Base-by-base conservation (phyloP, 2,888 invertebrate genomes). In the Leptura quadrifasciata region DNA sequence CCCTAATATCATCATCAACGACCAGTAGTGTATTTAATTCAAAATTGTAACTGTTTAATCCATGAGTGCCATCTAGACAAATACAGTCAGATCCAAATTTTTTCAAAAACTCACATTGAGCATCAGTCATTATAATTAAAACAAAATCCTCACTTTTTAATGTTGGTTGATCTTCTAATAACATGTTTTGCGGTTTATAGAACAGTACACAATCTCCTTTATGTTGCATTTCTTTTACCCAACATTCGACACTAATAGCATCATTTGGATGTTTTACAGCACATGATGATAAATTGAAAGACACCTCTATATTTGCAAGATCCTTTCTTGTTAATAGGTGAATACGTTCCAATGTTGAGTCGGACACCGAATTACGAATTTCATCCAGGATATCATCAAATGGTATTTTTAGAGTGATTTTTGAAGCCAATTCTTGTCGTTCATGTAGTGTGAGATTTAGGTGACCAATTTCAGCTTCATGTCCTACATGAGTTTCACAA, bases 261-360 rank as follows among this genome's bases (percentile, higher is more conserved):
- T 10, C 52, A 52, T 52, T 52, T 52, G 2, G 52, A 52, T 52
- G 72, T 21, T 35, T 21, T 3, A 72, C 24, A 17, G 63, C 35
- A 15, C 21, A 35, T 9, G 47, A 55, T 9, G 39, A 10, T 57
- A 81, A 76, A 65, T 80, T 76, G 20, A 64, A 79, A 12, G 35
- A 57, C n/a, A 17, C 18, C 74, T 79, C 75, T 27, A 81, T 81
- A 65, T 80, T 81, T 39, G 65, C 61, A 9, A 80, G 52, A 54
- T 79, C 79, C 63, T 79, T 77, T 76, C 20, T 67, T 17, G 76
- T 78, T 17, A 79, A 27, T n/a, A 80, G 52, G 68, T 78, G 76
- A 35, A 75, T 39, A 39, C 81, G 47, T 35, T 76, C 69, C 47
- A 77, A 58, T 52, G 74, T 39, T 52, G 24, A 55, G 52, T 74